Percentiles rank a stretch among this genome's conserved stretches.
Conservation (phyloP, 2,797 vertebrate genomes). For the Danio kyathit region DNA sequence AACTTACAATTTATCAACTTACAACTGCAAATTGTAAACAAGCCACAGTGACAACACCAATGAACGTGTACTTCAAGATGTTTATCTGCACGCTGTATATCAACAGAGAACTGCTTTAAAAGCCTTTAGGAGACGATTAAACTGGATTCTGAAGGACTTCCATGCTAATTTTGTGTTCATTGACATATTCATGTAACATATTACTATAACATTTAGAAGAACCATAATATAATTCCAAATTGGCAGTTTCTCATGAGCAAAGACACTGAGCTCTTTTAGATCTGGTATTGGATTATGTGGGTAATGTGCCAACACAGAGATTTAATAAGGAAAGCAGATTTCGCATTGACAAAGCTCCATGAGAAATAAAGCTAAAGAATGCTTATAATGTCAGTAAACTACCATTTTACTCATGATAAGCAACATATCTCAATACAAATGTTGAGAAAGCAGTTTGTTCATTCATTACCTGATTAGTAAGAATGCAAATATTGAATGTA, state of each 20-base stretch:
- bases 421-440: no score
- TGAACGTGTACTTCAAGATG: neutral
- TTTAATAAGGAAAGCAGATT: slow-evolving; percentile 8
- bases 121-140: neutral
- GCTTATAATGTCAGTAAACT: neutral
- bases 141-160: neutral
- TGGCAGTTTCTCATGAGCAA: neutral
- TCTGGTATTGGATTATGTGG: slow-evolving; percentile 2
- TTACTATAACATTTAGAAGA: neutral
- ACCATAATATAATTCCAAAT: neutral
- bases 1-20: neutral
- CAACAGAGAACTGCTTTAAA: neutral
- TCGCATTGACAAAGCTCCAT: neutral
- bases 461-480: no score
- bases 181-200: neutral
- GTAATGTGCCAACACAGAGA: neutral
- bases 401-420: neutral
- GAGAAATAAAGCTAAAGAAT: neutral
- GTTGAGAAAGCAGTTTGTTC: no score
- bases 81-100: neutral
- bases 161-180: neutral
- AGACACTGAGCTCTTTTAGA: neutral
- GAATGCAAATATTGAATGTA: no score
- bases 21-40: neutral
- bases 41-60: neutral